Percentiles rank a stretch among this genome's conserved stretches.
phyloP scores from a whole-genome alignment of 1,140 invertebrate genomes.

The Coptotermes formosanus region DNA sequence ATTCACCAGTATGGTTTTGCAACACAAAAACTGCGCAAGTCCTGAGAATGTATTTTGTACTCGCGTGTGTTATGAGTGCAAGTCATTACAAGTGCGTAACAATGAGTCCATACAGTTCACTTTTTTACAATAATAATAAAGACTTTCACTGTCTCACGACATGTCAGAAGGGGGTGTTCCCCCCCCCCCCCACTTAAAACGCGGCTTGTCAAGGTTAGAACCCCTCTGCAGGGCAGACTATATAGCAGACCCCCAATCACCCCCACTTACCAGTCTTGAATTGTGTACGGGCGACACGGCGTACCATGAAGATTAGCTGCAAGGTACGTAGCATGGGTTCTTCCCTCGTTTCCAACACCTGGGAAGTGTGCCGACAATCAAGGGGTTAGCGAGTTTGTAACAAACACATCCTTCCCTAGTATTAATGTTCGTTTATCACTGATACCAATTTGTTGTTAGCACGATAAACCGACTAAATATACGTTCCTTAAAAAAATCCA shows the following conservation, averaged over 20 bases:
- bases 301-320: not conserved
- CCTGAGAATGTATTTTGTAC: not conserved
- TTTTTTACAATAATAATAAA: constrained; percentile 6
- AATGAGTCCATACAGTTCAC: not conserved
- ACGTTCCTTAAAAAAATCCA: too few relatives aligned
- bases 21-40: not conserved
- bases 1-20: not conserved
- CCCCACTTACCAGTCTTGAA: not conserved
- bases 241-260: not conserved
- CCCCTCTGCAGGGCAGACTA: constrained; percentile 15
- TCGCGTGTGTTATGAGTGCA: not conserved
- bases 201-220: not conserved
- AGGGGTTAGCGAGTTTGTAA: too few relatives aligned
- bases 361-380: too few relatives aligned
- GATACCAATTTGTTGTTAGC: too few relatives aligned
- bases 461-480: too few relatives aligned
- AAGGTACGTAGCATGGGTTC: not conserved
- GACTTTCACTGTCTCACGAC: constrained; percentile 5
- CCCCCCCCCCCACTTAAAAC: not conserved
- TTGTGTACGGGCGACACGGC: not conserved
- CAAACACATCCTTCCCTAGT: too few relatives aligned
- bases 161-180: not conserved
- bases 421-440: too few relatives aligned
- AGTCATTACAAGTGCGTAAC: not conserved
- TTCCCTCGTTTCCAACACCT: too few relatives aligned